These are phyloP conservation scores for Platysternon megacephalum DNA, from an alignment of 2,113 vertebrate genomes.

Conservation along the genomic window DNA sequence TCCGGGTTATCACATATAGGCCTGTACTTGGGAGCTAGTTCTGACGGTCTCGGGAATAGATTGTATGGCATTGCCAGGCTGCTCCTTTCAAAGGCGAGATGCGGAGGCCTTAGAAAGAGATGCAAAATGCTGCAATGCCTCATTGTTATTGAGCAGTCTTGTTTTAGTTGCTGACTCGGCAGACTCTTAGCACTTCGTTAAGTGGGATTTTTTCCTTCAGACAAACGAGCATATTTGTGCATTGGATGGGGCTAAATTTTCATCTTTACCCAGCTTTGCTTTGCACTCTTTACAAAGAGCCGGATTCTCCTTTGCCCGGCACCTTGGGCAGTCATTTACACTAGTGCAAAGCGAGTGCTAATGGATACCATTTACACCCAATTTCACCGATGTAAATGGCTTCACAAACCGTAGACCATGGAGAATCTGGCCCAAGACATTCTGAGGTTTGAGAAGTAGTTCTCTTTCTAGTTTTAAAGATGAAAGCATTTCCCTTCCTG, in stretches of 20 bases:
- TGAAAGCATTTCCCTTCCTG: background rate
- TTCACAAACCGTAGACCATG: background rate
- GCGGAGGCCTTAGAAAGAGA: background rate
- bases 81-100: background rate
- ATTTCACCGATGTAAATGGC: background rate
- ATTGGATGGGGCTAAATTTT: background rate
- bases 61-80: background rate
- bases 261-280: background rate
- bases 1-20: background rate
- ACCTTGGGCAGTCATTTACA: fast-evolving
- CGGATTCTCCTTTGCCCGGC: background rate
- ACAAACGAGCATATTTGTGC: background rate
- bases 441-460: background rate
- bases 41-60: background rate
- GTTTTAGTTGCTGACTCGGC: background rate
- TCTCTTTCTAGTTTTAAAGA: background rate
- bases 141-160: background rate
- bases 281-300: background rate
- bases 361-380: background rate
- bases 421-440: background rate
- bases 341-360: background rate
- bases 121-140: background rate
- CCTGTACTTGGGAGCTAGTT: background rate
- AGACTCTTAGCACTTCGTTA: background rate
- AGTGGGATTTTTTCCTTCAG: background rate